Base-by-base conservation (phyloP, 1,140 invertebrate genomes). In the Drosophila nebulosa region DNA sequence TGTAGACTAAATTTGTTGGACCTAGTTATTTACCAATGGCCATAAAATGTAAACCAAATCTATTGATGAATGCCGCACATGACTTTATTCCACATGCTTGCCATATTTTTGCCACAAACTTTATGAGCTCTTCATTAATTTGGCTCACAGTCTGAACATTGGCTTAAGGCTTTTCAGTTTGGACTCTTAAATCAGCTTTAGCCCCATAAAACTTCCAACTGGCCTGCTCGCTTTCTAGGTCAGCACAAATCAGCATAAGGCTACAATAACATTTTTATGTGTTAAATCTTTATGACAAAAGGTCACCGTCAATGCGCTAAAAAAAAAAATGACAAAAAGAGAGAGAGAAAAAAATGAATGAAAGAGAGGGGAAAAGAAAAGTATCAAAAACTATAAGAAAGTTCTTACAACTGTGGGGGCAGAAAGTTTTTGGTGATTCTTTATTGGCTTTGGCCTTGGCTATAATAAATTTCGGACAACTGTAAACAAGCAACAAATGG, bases 201-300 rank as follows among this genome's bases (percentile, higher is more conserved):
- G 66, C 58, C 27, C 63, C 77, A 67, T 80, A 70, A 80, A 84
- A 86, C 78, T 73, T 77, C 63, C 16, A 66, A 53, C 14, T 16
- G 30, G 51, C 58, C 10, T 42, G 9, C 14, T 32, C 53, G 39
- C 51, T 57, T 22, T 22, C 58, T 81, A 36, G 81, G 81, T 81
- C 74, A 86, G 74, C 83, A 78, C 74, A 86, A 88, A 86, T 88
- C 83, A 86, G 81, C 83, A 86, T 86, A 86, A 88, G 78, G 74
- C 69, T 75, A 76, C 81, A 86, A 86, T 86, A 85, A 81, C 83
- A 88, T 88, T 86, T 86, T 86, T 88, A 86, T 81, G 83, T 88
- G 83, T 81, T 86, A 86, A 78, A 86, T 83, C 81, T 86, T 71
- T 86, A 80, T 81, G 83, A 88, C 81, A 88, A 86, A 86, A 88